Evolutionary conservation across 23 tunicate genomes (phyloP).

Genomic region (Clavelina lepadiformis): DNA sequence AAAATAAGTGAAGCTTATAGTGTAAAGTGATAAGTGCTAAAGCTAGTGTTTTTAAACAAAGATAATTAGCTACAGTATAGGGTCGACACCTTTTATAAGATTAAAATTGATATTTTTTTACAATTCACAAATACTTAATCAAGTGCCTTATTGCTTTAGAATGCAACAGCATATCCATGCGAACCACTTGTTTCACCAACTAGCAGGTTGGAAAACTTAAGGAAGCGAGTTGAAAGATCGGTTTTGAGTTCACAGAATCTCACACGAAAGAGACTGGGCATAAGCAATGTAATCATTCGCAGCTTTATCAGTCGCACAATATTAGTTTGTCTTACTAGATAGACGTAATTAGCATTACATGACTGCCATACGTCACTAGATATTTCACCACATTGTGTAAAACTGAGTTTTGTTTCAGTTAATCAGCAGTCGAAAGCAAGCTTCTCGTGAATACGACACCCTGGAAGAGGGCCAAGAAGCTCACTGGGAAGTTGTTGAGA

Average conservation of each 20-base stretch:
- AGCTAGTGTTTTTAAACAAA: too few relatives aligned
- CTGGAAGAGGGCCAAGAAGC: conserved; percentile 80
- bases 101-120: neutral
- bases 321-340: neutral
- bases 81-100: neutral
- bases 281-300: conserved; percentile 58
- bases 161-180: conserved; percentile 82
- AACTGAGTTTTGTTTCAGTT: conserved; percentile 15
- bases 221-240: conserved; percentile 64
- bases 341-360: neutral
- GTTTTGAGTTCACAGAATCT: conserved; percentile 54
- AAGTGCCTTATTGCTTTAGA: too few relatives aligned
- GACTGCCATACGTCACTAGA: neutral
- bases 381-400: too few relatives aligned
- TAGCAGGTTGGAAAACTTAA: conserved; percentile 46
- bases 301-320: too few relatives aligned
- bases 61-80: too few relatives aligned
- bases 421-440: conserved; percentile 56
- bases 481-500: conserved; percentile 96
- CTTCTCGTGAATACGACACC: conserved; percentile 51
- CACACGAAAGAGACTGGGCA: conserved; percentile 54
- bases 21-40: too few relatives aligned
- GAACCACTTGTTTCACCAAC: conserved; percentile 23
- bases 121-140: neutral
- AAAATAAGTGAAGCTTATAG: too few relatives aligned